A percentile compares a stretch with the other conserved stretches of the same genome.
Conservation (phyloP, 1,140 invertebrate genomes). For the Zophobas atratus region DNA sequence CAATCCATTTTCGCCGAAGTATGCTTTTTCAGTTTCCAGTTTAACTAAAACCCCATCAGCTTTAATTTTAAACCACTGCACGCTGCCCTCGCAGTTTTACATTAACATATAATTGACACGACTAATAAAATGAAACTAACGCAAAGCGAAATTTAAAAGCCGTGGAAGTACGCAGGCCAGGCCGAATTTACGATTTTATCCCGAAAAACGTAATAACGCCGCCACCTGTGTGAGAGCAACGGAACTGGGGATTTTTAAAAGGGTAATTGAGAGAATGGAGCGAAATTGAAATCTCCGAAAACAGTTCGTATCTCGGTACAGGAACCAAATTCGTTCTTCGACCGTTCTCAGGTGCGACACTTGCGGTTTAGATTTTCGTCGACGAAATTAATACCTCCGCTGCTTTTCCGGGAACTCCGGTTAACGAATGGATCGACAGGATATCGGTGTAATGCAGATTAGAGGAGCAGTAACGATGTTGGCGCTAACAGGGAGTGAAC, state of each 20-base stretch:
- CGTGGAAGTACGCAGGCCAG: neutral
- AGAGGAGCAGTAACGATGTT: constrained; percentile 40
- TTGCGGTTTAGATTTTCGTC: constrained; percentile 4
- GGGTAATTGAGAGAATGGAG: neutral
- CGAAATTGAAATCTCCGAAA: neutral
- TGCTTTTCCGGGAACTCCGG: constrained; percentile 14
- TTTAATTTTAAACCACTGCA: too few relatives aligned
- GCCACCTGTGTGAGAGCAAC: constrained; percentile 30
- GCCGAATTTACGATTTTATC: constrained; percentile 13
- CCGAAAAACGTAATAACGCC: constrained; percentile 32
- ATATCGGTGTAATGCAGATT: constrained; percentile 46
- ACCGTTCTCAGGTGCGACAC: too few relatives aligned
- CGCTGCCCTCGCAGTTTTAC: too few relatives aligned
- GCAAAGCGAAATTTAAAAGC: neutral
- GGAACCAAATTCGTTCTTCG: too few relatives aligned
- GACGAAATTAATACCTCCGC: constrained; percentile 19
- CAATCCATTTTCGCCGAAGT: too few relatives aligned
- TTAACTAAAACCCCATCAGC: too few relatives aligned
- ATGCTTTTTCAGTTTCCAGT: too few relatives aligned
- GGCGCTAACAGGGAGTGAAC: constrained; percentile 34
- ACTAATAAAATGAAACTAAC: too few relatives aligned
- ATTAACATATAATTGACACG: too few relatives aligned
- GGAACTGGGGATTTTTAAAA: constrained; percentile 33
- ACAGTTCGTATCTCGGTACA: too few relatives aligned
- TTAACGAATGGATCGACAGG: constrained; percentile 36